A percentile compares a stretch with the other conserved stretches of the same genome.
Conservation (phyloP, 2,888 invertebrate species). For the Anoncus sp. region DNA sequence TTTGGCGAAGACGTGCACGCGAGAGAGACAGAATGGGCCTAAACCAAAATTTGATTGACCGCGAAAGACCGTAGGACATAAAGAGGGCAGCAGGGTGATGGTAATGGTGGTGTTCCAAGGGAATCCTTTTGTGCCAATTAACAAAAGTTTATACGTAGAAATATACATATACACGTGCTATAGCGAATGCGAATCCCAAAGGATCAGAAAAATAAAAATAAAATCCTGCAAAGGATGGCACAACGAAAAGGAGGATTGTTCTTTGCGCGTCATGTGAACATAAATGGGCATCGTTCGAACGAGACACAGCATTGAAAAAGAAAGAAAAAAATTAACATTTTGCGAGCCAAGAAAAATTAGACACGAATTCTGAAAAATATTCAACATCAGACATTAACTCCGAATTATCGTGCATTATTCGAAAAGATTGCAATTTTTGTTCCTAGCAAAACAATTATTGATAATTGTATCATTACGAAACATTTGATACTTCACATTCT, state of each 20-base stretch:
- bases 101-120: too few species aligned
- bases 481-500: too few species aligned
- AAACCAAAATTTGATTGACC: constrained; percentile 46
- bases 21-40: not conserved
- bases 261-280: constrained; percentile 2
- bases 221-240: constrained; percentile 2
- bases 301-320: not conserved
- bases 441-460: not conserved
- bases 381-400: too few species aligned
- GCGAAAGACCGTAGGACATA: constrained; percentile 33
- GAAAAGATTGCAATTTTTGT: too few species aligned
- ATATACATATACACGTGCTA: constrained; percentile 27
- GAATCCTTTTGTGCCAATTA: constrained; percentile 69
- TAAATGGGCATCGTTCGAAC: constrained; percentile 8
- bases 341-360: not conserved
- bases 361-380: too few species aligned
- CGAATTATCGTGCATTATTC: too few species aligned
- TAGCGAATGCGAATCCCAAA: constrained; percentile 50
- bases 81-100: constrained; percentile 12
- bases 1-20: constrained; percentile 29
- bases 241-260: constrained; percentile 16
- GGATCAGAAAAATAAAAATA: constrained; percentile 9
- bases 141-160: constrained; percentile 66
- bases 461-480: not conserved
- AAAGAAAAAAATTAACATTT: not conserved